phyloP scores from a whole-genome alignment of 2,113 vertebrate genomes.

The Hoplias malabaricus region DNA sequence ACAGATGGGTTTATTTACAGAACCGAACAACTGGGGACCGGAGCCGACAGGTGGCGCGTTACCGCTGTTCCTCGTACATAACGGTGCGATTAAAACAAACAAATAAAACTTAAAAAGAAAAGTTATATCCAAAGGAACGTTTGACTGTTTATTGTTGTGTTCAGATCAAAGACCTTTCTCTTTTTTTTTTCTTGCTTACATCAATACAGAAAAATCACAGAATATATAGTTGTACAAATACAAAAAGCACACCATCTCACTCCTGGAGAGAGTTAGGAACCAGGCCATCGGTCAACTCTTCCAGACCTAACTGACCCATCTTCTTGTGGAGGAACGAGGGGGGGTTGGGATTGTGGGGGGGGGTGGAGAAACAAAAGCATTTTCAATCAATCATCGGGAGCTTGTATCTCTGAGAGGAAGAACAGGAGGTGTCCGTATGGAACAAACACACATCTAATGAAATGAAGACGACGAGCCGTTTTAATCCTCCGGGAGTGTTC shows the following conservation, averaged over 20 bases:
- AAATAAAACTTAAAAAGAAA: neutral
- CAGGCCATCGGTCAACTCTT: neutral
- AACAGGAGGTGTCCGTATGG: neutral
- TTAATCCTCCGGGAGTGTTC: neutral
- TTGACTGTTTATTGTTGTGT: slow-evolving; percentile 45
- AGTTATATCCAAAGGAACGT: slow-evolving; percentile 36
- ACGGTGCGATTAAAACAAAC: slow-evolving; percentile 1
- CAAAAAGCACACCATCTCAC: slow-evolving; percentile 76
- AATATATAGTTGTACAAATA: slow-evolving; percentile 84
- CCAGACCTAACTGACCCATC: neutral
- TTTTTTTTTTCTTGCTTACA: slow-evolving; percentile 74
- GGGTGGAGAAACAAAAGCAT: too few species aligned
- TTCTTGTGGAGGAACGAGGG: too few species aligned
- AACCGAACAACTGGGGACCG: neutral
- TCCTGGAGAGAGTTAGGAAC: slow-evolving; percentile 53
- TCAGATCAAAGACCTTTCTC: slow-evolving; percentile 61
- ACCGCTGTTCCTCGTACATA: neutral
- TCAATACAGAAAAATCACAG: slow-evolving; percentile 80
- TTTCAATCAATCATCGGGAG: too few species aligned
- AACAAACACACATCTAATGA: slow-evolving; percentile 1
- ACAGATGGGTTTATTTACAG: slow-evolving; percentile 26
- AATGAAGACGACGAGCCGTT: neutral
- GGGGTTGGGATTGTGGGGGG: too few species aligned
- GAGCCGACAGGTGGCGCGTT: neutral
- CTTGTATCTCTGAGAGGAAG: neutral